Evolutionary conservation across 2,888 invertebrate species (phyloP).

Genomic region (Rhagonycha lutea): DNA sequence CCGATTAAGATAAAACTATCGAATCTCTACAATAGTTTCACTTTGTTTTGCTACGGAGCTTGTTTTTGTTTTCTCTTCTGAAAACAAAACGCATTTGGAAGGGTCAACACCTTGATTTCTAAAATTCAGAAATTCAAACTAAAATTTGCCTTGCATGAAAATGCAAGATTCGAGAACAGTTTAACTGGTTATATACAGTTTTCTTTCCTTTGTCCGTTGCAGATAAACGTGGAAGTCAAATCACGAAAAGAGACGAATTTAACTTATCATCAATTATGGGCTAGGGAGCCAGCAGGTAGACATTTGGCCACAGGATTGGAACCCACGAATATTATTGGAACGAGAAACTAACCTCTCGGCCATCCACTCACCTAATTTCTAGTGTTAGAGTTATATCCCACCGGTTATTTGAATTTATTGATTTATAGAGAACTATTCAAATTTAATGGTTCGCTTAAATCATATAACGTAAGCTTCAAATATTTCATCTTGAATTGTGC

Average conservation of each 20-base stretch:
- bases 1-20: slow-evolving; percentile 21
- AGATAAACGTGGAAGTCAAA: too few species aligned
- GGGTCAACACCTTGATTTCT: neutral
- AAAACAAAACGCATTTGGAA: neutral
- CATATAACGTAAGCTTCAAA: neutral
- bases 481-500: neutral
- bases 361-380: neutral
- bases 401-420: neutral
- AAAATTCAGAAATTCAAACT: neutral
- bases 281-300: too few species aligned
- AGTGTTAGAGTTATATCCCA: neutral
- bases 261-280: too few species aligned
- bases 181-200: neutral
- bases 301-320: too few species aligned
- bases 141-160: neutral
- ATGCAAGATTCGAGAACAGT: too few species aligned
- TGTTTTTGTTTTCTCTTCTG: neutral
- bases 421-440: neutral
- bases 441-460: neutral
- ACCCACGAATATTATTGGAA: too few species aligned
- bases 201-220: too few species aligned
- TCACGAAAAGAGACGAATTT: too few species aligned
- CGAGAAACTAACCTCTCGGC: too few species aligned
- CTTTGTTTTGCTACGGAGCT: neutral
- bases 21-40: neutral